A percentile compares a stretch with the other conserved stretches of the same genome.
Conservation (phyloP, 92 coral and sea anemone species). For the Actinernus sp. region DNA sequence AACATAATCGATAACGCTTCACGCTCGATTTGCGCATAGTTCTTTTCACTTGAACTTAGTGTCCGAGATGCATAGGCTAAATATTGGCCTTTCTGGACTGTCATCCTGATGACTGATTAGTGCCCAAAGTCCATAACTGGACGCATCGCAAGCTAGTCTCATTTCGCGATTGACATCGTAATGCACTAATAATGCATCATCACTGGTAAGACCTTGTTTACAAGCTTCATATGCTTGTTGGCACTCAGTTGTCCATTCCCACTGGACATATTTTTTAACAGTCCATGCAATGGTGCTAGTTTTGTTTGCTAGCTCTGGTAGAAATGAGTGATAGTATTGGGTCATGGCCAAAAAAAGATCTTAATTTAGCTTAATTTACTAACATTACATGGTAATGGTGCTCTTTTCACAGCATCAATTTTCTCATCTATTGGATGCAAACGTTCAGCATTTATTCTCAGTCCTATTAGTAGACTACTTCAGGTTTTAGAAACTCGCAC, state of each 20-base stretch:
- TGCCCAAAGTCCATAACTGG: no score
- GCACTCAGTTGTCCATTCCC: no score
- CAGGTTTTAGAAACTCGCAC: slow-evolving; percentile 56
- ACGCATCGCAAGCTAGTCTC: no score
- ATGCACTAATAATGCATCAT: slow-evolving; percentile 42
- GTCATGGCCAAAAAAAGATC: slow-evolving; percentile 67
- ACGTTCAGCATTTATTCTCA: slow-evolving; percentile 51
- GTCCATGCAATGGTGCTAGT: slow-evolving; percentile 56
- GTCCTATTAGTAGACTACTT: slow-evolving; percentile 62
- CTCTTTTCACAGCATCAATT: slow-evolving; percentile 47
- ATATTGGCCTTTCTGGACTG: slow-evolving; percentile 53
- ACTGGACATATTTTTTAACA: slow-evolving; percentile 45
- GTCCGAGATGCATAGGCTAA: no score
- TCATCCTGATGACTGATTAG: slow-evolving; percentile 49
- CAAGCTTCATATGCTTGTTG: no score
- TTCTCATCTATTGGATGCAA: slow-evolving; percentile 72
- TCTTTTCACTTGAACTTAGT: no score
- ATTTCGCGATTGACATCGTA: slow-evolving; percentile 34
- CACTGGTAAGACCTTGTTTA: no score
- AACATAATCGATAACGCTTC: slow-evolving; percentile 33
- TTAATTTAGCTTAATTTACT: slow-evolving; percentile 58
- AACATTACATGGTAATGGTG: slow-evolving; percentile 60
- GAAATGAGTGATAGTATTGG: slow-evolving; percentile 59
- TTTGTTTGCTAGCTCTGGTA: slow-evolving; percentile 41
- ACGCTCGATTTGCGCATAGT: no score